These are phyloP conservation scores for Teleiodes luculella DNA, from an alignment of 2,888 invertebrate species.

Conservation along the genomic window DNA sequence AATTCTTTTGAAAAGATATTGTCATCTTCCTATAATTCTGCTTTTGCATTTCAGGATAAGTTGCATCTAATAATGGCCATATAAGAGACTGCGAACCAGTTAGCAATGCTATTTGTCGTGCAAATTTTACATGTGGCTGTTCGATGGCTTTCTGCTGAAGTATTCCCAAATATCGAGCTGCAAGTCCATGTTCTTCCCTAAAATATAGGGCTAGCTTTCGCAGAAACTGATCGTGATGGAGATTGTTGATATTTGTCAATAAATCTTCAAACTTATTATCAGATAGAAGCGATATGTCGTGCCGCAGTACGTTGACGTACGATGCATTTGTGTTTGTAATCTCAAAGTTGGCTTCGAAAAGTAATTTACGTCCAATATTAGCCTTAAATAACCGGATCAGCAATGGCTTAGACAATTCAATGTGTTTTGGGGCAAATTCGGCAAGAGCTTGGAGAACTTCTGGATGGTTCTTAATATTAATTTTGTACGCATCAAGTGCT, in stretches of 20 bases:
- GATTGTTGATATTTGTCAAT: slow-evolving; percentile 17
- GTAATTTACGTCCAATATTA: slow-evolving; percentile 41
- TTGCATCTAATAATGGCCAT: not conserved
- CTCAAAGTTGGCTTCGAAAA: slow-evolving; percentile 41
- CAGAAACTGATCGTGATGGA: slow-evolving; percentile 38
- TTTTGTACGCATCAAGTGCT: slow-evolving; percentile 35
- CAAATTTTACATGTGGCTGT: not conserved
- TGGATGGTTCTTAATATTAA: slow-evolving; percentile 29
- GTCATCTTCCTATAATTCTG: not conserved
- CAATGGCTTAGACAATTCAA: slow-evolving; percentile 25
- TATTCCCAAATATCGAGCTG: slow-evolving; percentile 15
- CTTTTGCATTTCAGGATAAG: not conserved
- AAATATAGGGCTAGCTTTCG: slow-evolving; percentile 47
- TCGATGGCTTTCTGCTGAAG: not conserved
- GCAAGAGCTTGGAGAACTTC: slow-evolving; percentile 33
- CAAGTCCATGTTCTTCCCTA: slow-evolving; percentile 41
- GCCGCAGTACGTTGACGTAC: slow-evolving; percentile 50
- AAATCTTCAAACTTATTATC: slow-evolving; percentile 31
- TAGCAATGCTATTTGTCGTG: not conserved
- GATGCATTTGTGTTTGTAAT: slow-evolving; percentile 40
- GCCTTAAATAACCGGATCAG: slow-evolving; percentile 36
- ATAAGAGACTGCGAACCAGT: not conserved
- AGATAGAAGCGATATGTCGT: slow-evolving; percentile 36
- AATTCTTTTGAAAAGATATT: not conserved
- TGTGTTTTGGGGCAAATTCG: slow-evolving; percentile 29